Percentiles rank a stretch among this genome's conserved stretches.
phyloP scores from a whole-genome alignment of 2,888 invertebrate genomes.

The Ornithoptera alexandrae region DNA sequence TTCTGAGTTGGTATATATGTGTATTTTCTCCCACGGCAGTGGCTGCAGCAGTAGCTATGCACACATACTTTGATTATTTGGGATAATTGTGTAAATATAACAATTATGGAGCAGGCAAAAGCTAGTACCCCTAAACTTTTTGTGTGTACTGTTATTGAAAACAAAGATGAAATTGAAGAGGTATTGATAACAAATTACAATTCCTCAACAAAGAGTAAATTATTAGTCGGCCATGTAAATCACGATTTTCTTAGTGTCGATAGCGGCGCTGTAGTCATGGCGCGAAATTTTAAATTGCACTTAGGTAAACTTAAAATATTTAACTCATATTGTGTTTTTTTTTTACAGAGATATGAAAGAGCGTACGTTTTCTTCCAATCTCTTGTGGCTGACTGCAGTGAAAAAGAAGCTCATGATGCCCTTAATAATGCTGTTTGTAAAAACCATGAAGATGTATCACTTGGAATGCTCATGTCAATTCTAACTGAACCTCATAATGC shows the following conservation, averaged over 20 bases:
- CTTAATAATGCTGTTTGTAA: constrained; percentile 94
- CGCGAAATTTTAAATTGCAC: constrained; percentile 66
- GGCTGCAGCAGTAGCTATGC: constrained; percentile 77
- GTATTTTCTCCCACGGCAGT: constrained; percentile 71
- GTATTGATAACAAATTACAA: constrained; percentile 81
- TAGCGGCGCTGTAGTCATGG: constrained; percentile 69
- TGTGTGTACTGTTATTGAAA: constrained; percentile 90
- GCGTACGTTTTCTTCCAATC: constrained; percentile 88
- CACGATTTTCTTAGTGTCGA: constrained; percentile 65
- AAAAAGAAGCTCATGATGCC: constrained; percentile 96
- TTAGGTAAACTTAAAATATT: constrained; percentile 35
- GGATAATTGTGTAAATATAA: constrained; percentile 72
- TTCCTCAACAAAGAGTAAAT: constrained; percentile 76
- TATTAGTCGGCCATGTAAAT: constrained; percentile 75
- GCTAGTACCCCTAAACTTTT: constrained; percentile 86
- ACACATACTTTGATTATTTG: constrained; percentile 80
- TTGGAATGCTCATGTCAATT: constrained; percentile 93
- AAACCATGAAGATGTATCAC: constrained; percentile 95
- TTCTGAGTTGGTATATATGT: constrained; percentile 72
- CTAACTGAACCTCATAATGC: constrained; percentile 92
- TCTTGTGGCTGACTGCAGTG: constrained; percentile 90
- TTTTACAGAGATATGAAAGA: constrained; percentile 91
- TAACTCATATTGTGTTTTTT: not conserved
- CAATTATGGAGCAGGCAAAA: constrained; percentile 81
- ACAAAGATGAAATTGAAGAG: constrained; percentile 95